Base-by-base conservation (phyloP, 2,797 vertebrate genomes). In the Tapera naevia region DNA sequence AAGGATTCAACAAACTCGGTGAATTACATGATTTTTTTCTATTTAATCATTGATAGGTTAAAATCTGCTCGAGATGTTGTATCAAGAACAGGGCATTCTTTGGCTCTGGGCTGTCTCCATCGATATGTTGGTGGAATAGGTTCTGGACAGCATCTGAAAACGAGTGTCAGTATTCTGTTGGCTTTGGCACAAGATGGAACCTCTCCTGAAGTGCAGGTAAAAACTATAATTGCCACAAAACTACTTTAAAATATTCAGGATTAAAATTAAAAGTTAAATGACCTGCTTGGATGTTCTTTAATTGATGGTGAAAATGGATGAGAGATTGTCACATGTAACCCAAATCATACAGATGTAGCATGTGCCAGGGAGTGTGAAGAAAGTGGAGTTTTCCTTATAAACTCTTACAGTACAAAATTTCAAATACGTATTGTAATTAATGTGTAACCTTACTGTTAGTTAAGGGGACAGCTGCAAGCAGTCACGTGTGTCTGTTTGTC, bases 51-150 rank as follows among this genome's bases (percentile, higher is more conserved):
- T 75, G 27, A 46, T 78, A 99, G 99, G 96, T 97, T 99, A 89
- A 99, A 99, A 97, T 99, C 99, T 1, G 99, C 99, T 70, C 98
- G 99, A 89, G 99, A 99, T 12, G 99, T 99, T n/a, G 99, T 99
- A 35, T 99, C 99, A 83, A 98, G 99, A 95, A 99, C 99, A 0
- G 99, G 99, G 21, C 99, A 99, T 97, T 99, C 99, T 17, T 97
- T 99, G 97, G 99, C 99, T 92, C 98, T 99, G n/a, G 99, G 99
- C 51, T 99, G 99, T 95, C 98, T 99, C 85, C 99, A 99, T 97
- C 99, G 99, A 53, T 99, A 99, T 12, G 99, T 99, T 72, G 99
- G 99, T 62, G 99, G 99, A 65, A 99, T 99, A 67, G 99, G 99
- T 69, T 99, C 99, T 28, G 99, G 99, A 30, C 99, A 99, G 94